phyloP scores from a whole-genome alignment of 2,797 vertebrate species.

The Sitta carolinensis region DNA sequence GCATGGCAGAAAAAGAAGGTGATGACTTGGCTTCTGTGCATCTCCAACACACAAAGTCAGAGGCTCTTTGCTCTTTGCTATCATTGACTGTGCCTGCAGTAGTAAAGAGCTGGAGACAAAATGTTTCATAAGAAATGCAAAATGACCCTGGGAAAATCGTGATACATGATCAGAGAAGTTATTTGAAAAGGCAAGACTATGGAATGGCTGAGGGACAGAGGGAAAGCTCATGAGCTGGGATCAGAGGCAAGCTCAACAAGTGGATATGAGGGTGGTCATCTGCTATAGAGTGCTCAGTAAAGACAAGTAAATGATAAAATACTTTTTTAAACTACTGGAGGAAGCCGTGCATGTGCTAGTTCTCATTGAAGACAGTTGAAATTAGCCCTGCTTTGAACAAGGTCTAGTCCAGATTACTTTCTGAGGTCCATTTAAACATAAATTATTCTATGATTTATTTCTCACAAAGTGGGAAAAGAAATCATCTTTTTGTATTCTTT shows the following conservation, averaged over 20 bases:
- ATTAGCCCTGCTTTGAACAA: background rate
- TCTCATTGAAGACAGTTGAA: background rate
- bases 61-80: background rate
- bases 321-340: background rate
- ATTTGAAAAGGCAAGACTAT: background rate
- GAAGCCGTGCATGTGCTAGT: background rate
- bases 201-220: background rate
- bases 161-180: background rate
- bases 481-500: background rate
- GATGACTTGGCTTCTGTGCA: background rate
- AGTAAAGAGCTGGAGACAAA: constrained; percentile 9
- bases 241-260: background rate
- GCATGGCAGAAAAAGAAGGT: background rate
- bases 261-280: background rate
- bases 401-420: background rate
- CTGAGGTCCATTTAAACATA: background rate
- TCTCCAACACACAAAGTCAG: background rate
- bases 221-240: background rate
- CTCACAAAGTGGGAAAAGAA: background rate
- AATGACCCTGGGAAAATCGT: background rate
- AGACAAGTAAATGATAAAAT: background rate
- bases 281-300: background rate
- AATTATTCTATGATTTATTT: background rate
- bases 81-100: background rate
- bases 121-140: background rate